phyloP scores from a whole-genome alignment of 2,797 vertebrate genomes.

The Channa striata region DNA sequence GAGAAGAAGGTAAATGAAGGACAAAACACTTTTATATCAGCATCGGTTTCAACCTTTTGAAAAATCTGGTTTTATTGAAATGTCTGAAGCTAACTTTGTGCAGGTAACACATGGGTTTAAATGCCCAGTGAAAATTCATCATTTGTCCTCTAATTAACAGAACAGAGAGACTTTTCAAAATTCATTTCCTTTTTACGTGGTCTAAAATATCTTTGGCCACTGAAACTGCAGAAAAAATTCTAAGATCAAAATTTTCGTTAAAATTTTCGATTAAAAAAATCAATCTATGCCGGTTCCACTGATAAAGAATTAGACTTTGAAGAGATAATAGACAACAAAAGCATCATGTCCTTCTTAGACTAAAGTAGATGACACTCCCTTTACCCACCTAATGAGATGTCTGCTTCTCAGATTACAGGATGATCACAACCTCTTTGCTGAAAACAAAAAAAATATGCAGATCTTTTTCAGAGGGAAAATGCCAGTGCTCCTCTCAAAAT shows the following conservation, averaged over 20 bases:
- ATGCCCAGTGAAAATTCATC: background rate
- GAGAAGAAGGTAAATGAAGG: conserved; percentile 1
- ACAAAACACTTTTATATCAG: no score
- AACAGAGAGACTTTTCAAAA: background rate
- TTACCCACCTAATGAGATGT: background rate
- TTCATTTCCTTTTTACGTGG: background rate
- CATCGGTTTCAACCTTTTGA: no score
- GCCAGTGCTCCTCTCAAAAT: conserved; percentile 40
- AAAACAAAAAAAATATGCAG: conserved; percentile 18
- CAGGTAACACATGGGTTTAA: background rate
- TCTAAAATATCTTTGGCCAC: background rate
- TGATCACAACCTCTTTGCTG: background rate
- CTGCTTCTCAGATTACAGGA: conserved; percentile 1
- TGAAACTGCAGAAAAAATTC: background rate
- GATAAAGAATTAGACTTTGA: conserved; percentile 1
- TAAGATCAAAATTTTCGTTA: background rate
- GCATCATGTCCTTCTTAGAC: background rate
- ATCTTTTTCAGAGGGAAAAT: conserved; percentile 23
- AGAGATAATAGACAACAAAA: conserved; percentile 9
- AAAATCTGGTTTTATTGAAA: background rate
- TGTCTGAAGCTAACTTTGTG: background rate
- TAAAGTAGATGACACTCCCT: conserved; percentile 10
- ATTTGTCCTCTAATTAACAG: background rate
- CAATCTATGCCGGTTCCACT: background rate
- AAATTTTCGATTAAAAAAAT: background rate